phyloP scores from a whole-genome alignment of 2,797 vertebrate genomes.

The Syndactyla subalaris region DNA sequence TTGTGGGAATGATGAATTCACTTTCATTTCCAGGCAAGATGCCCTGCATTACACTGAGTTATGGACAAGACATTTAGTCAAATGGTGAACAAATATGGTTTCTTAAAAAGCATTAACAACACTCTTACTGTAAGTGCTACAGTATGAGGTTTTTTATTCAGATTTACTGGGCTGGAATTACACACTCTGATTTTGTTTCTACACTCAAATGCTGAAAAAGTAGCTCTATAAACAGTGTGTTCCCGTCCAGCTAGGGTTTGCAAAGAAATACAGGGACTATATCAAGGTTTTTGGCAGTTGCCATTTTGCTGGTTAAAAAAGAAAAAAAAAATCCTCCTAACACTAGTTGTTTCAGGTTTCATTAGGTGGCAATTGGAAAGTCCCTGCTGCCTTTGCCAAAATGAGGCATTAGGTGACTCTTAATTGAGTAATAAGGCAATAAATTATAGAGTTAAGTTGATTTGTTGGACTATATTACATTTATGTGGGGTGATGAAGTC shows the following conservation, averaged over 20 bases:
- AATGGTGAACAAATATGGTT: accelerated
- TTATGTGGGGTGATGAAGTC: background rate
- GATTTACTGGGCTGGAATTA: background rate
- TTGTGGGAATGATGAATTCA: background rate
- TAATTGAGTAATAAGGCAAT: conserved; percentile 4
- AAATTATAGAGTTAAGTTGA: background rate
- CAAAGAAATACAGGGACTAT: background rate
- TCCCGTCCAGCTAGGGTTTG: background rate
- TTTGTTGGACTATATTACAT: background rate
- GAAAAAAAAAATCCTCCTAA: background rate
- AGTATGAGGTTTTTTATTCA: accelerated
- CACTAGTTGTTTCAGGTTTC: background rate
- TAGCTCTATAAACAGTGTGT: background rate
- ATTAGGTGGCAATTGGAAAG: background rate
- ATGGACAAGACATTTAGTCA: background rate
- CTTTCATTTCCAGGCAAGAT: background rate
- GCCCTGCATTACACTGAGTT: background rate
- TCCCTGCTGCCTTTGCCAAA: background rate
- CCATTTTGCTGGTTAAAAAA: background rate
- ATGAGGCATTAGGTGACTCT: background rate
- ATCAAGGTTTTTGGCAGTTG: background rate
- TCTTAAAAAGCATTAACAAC: background rate
- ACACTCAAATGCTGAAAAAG: background rate
- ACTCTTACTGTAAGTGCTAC: background rate
- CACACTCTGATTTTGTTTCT: background rate